Evolutionary conservation across 1,140 invertebrate genomes (phyloP), one percentile per base, ranked within the genome.

Genomic region (Pogonus chalceus): DNA sequence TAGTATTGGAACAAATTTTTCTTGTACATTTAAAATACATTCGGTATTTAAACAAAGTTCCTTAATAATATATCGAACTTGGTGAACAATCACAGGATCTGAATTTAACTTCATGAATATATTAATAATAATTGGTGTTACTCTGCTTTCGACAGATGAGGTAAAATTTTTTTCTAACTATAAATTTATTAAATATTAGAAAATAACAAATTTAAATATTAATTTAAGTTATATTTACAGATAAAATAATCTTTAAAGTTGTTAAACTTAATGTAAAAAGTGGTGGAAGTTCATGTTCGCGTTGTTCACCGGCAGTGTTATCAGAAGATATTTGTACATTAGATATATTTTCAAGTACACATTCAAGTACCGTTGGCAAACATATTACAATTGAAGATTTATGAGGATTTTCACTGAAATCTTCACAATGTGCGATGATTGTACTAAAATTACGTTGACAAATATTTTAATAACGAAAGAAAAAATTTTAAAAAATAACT

Each of bases 91-190:
- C 35, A 79, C 75, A 10, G 81, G 84, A 69, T 88, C 85, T 71
- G 73, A 69, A 57, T 76, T 69, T 57, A 74, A 83, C 65, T 87
- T 87, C 0, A 89, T 69, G 63, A 89, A 87, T 1, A 83, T 77
- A 16, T 84, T 83, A 56, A 88, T 83, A 3, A 81, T 78, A 26
- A 89, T 62, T 1, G 86, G 82, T 43, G 79, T 80, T 2, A 89
- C 74, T 70, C 85, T 85, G 16, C 65, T 71, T 62, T 87, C 83
- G 18, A 79, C 69, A 12, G 76, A 75, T 21, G 78, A 80, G 2
- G 86, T 86, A 62, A 87, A 85, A 23, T 74, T 70, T 43, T 78
- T 71, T 69, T 90, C 84, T 49, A 89, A 70, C 76, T 84, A 62
- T 26, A 61, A 66, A 58, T 16, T 24, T n/a, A n/a, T n/a, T n/a